Conservation (phyloP, 2,797 vertebrate genomes). For the Huso huso region DNA sequence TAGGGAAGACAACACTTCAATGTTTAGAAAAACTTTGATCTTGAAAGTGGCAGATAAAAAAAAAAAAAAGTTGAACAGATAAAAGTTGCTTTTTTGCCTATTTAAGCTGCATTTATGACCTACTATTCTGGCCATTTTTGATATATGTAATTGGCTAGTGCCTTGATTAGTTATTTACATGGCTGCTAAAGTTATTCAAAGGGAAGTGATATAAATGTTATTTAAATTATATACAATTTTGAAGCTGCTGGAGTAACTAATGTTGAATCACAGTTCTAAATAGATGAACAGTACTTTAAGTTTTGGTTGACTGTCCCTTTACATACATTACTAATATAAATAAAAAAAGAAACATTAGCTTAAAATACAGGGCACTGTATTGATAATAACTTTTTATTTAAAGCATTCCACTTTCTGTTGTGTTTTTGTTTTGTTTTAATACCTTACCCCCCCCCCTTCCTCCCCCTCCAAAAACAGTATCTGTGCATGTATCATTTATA, state of each 20-base stretch:
- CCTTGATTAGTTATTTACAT: conserved; percentile 35
- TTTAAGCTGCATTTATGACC: conserved; percentile 6
- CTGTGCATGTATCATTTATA: too few relatives aligned
- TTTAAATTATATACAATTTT: conserved; percentile 62
- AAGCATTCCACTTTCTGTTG: too few relatives aligned
- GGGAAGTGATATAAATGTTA: conserved; percentile 59
- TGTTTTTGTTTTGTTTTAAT: too few relatives aligned
- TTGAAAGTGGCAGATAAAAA: background rate
- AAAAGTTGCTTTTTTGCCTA: background rate
- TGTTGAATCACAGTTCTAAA: too few relatives aligned
- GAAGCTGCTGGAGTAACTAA: conserved; percentile 61
- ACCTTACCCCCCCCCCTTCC: too few relatives aligned
- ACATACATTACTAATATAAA: too few relatives aligned
- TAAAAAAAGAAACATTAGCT: too few relatives aligned
- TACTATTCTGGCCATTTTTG: conserved; percentile 5
- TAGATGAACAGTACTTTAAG: too few relatives aligned
- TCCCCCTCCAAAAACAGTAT: too few relatives aligned
- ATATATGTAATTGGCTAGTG: conserved; percentile 4
- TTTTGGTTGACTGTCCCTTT: too few relatives aligned
- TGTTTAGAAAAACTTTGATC: background rate
- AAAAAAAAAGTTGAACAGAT: background rate
- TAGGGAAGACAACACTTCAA: conserved; percentile 2
- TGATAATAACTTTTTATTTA: too few relatives aligned
- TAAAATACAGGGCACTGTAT: too few relatives aligned
- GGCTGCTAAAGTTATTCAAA: conserved; percentile 60